Evolutionary conservation across 2,113 vertebrate genomes (phyloP).

Genomic region (Leucoraja erinaceus): DNA sequence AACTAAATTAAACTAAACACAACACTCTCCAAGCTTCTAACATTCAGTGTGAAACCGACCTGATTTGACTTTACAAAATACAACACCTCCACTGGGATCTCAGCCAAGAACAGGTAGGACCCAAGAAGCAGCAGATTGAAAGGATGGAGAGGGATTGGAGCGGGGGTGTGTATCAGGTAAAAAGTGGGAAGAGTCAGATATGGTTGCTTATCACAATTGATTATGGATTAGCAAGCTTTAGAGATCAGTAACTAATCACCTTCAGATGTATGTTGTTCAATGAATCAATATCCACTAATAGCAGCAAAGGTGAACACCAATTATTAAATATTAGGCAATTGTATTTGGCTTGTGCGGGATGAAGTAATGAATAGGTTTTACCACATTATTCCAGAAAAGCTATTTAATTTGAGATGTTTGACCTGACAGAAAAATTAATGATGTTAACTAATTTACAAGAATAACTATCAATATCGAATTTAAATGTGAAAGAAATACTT

Average conservation of each 20-base stretch:
- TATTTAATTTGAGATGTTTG: neutral
- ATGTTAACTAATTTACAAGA: neutral
- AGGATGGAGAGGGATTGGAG: neutral
- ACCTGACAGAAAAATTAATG: neutral
- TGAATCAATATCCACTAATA: neutral
- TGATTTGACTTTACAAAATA: too few species aligned
- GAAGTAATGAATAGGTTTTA: neutral
- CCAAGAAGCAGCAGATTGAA: neutral
- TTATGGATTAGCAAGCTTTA: neutral
- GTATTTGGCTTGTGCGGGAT: neutral
- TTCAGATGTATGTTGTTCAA: neutral
- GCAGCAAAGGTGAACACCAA: neutral
- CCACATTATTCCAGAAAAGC: neutral
- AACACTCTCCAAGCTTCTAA: too few species aligned
- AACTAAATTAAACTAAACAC: too few species aligned
- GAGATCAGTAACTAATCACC: neutral
- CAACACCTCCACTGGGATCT: neutral
- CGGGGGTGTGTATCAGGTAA: too few species aligned
- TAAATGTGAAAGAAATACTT: neutral
- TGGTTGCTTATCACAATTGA: neutral
- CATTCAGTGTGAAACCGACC: too few species aligned
- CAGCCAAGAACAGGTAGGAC: neutral
- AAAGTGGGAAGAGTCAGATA: too few species aligned
- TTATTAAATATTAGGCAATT: neutral
- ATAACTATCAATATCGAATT: conserved; percentile 17